Base-by-base conservation (phyloP, 2,797 vertebrate species). In the Emys orbicularis region DNA sequence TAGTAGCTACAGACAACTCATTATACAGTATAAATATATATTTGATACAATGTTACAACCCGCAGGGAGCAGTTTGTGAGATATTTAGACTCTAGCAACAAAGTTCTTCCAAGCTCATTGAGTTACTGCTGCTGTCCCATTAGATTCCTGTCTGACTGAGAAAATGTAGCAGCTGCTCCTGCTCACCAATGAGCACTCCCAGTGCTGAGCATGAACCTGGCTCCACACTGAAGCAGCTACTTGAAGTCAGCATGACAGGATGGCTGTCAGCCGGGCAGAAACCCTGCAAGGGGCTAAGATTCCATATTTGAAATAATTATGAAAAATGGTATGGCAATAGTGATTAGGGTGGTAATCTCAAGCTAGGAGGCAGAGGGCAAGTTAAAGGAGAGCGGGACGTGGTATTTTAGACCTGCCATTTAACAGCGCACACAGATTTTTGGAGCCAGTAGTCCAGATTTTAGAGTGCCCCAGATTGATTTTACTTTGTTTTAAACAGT, bases 141-240 rank as follows among this genome's bases (percentile, higher is more conserved):
- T 2, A 18, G 41, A 29, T 5, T 23, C 10, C 31, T 29, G 23
- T 54, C 52, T 0, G 11, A 52, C 84, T 54, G 31, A 12, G 34
- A 31, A 13, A 31, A 12, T 15, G 29, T 15, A 54, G 49, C 0
- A 5, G 85, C 77, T 21, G 68, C 37, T 29, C 41, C 77, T 31
- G 23, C 1, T 0, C 11, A 0, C 0, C 1, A 27, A 5, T 0
- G 1, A n/a, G 8, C 21, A 7, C 15, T 6, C 37, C 12, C 37
- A 16, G 12, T 41, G 79, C 79, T 53, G 83, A 72, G 79, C 34
- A 7, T 0, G 0, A 86, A 57, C 37, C 57, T 0, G 0, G 83
- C 57, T 15, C 37, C 11, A 1, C 0, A 12, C n/a, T 6, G 49
- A 44, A 76, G 44, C 29, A 34, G 11, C 25, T 27, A 3, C 1